phyloP scores from a whole-genome alignment of 2,888 invertebrate genomes.

The Diarsia dahlii region DNA sequence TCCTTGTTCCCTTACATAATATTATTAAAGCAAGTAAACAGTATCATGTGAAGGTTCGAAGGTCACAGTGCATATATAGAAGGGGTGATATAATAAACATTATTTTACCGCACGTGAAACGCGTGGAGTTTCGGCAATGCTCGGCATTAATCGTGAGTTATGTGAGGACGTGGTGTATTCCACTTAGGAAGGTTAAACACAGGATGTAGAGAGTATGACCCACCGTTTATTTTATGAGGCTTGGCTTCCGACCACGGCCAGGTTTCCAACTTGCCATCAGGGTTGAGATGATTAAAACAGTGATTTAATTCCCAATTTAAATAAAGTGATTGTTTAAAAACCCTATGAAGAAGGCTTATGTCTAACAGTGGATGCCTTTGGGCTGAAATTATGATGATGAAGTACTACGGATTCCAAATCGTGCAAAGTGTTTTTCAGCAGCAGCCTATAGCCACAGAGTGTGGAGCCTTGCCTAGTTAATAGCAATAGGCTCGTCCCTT shows the following conservation, averaged over 20 bases:
- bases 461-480: background rate
- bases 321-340: background rate
- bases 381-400: too few relatives aligned
- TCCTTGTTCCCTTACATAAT: background rate
- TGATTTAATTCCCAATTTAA: background rate
- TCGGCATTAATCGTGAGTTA: slow-evolving; percentile 57
- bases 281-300: background rate
- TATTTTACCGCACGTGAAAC: slow-evolving; percentile 53
- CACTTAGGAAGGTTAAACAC: slow-evolving; percentile 61
- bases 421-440: too few relatives aligned
- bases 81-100: slow-evolving; percentile 48
- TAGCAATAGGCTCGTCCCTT: background rate
- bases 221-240: slow-evolving; percentile 47
- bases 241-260: slow-evolving; percentile 16
- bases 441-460: too few relatives aligned
- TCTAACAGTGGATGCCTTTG: too few relatives aligned
- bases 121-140: slow-evolving; percentile 49
- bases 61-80: slow-evolving; percentile 37
- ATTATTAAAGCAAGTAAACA: slow-evolving; percentile 3
- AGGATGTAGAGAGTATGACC: slow-evolving; percentile 54
- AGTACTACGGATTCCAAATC: too few relatives aligned
- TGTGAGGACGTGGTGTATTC: slow-evolving; percentile 52
- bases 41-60: slow-evolving; percentile 16
- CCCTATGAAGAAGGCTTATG: too few relatives aligned
- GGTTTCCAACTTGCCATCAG: background rate